Percentiles rank a stretch among this genome's conserved stretches.
These are phyloP conservation scores for Hirtodrosophila histrioides DNA, from an alignment of 2,888 invertebrate species.

Conservation along the genomic window DNA sequence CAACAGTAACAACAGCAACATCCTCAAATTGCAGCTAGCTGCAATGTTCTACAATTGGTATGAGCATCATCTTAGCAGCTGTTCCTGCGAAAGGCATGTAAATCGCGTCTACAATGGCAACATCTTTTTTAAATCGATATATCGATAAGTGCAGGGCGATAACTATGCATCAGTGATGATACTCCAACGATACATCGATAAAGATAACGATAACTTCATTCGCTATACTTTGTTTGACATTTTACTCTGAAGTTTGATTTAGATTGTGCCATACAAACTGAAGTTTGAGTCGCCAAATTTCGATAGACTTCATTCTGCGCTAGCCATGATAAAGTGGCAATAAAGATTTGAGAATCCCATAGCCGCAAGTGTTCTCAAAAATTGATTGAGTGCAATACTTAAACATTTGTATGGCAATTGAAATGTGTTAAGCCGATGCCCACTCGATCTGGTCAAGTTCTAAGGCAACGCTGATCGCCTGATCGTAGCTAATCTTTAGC, in stretches of 20 bases:
- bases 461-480: slow-evolving; percentile 29
- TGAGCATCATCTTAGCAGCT: slow-evolving; percentile 4
- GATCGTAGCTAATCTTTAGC: slow-evolving; percentile 23
- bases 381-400: background rate
- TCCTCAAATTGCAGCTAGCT: slow-evolving; percentile 50
- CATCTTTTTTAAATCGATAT: background rate
- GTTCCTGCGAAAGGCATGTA: slow-evolving; percentile 23
- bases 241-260: too few relatives aligned
- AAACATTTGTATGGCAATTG: slow-evolving; percentile 2
- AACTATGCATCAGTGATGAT: too few relatives aligned
- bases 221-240: too few relatives aligned
- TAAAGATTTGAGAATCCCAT: too few relatives aligned
- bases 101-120: slow-evolving; percentile 27
- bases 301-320: too few relatives aligned
- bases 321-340: too few relatives aligned
- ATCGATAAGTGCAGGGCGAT: too few relatives aligned
- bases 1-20: slow-evolving; percentile 28
- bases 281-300: too few relatives aligned
- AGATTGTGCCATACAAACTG: too few relatives aligned
- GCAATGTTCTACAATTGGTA: slow-evolving; percentile 34
- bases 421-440: background rate
- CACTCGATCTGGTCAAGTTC: slow-evolving; percentile 30
- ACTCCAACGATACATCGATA: too few relatives aligned
- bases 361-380: too few relatives aligned
- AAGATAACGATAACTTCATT: too few relatives aligned